phyloP scores from a whole-genome alignment of 2,888 invertebrate genomes.

The Volucella zonaria region DNA sequence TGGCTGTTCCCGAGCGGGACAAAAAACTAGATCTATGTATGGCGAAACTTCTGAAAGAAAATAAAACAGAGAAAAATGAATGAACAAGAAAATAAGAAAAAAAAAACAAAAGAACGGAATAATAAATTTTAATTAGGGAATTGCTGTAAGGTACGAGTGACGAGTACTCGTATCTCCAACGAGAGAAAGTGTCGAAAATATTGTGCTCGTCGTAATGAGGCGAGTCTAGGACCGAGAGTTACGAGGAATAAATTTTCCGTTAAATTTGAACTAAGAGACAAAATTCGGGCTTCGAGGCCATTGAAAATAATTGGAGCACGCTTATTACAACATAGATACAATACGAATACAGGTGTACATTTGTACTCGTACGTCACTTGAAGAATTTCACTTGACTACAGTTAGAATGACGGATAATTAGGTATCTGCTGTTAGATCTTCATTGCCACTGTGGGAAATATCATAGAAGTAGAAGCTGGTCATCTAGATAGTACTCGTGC shows the following conservation, averaged over 20 bases:
- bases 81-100: constrained; percentile 1
- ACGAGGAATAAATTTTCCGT: constrained; percentile 33
- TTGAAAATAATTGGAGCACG: constrained; percentile 49
- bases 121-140: constrained; percentile 43
- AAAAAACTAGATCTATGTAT: constrained; percentile 84
- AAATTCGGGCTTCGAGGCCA: constrained; percentile 21
- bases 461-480: neutral
- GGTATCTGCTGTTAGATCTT: neutral
- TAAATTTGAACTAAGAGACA: neutral
- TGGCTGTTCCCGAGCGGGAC: constrained; percentile 83
- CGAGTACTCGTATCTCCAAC: constrained; percentile 11
- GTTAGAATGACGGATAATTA: constrained; percentile 41
- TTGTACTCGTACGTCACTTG: neutral
- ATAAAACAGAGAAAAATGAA: constrained; percentile 37
- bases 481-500: neutral
- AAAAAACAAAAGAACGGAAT: constrained; percentile 9
- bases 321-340: constrained; percentile 14
- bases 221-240: constrained; percentile 35
- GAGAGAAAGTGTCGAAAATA: constrained; percentile 62
- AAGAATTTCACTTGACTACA: constrained; percentile 19
- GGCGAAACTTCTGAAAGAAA: constrained; percentile 82
- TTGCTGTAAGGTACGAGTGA: too few species aligned
- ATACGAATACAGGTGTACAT: too few species aligned
- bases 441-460: neutral
- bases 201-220: constrained; percentile 42